Conservation (phyloP, 2,797 vertebrate genomes). For the Coranthus polyacanthus region DNA sequence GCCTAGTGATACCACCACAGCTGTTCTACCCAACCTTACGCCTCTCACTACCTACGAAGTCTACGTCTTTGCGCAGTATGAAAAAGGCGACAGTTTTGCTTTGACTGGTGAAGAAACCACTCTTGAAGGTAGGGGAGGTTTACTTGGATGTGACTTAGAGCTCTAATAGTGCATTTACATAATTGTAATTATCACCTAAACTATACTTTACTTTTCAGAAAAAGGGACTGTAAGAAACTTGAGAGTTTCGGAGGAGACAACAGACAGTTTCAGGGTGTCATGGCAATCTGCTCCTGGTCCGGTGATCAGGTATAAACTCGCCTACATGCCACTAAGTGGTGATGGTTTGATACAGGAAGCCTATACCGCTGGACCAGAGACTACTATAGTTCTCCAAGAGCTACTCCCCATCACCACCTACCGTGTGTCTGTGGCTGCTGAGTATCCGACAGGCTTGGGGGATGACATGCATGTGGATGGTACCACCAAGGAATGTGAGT, state of each 20-base stretch:
- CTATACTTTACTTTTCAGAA: slow-evolving; percentile 71
- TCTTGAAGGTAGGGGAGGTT: slow-evolving; percentile 87
- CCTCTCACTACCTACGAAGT: slow-evolving; percentile 94
- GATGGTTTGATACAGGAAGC: slow-evolving; percentile 76
- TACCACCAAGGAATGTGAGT: slow-evolving; percentile 88
- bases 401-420: slow-evolving; percentile 87
- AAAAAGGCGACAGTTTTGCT: slow-evolving; percentile 92
- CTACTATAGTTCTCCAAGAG: slow-evolving; percentile 82
- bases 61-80: slow-evolving; percentile 94
- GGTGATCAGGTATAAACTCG: slow-evolving; percentile 92
- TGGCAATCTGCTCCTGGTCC: slow-evolving; percentile 92
- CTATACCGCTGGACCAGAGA: slow-evolving; percentile 78
- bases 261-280: slow-evolving; percentile 91
- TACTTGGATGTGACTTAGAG: background rate
- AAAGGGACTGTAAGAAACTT: slow-evolving; percentile 90
- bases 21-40: slow-evolving; percentile 87
- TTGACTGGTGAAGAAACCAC: slow-evolving; percentile 93
- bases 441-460: slow-evolving; percentile 80
- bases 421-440: slow-evolving; percentile 83
- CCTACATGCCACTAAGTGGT: slow-evolving; percentile 86
- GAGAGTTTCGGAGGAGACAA: slow-evolving; percentile 91
- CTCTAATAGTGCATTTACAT: background rate
- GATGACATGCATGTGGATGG: slow-evolving; percentile 80
- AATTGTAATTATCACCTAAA: background rate
- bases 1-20: slow-evolving; percentile 86